Evolutionary conservation across 2,888 invertebrate species (phyloP), one percentile per base, ranked within the genome.

Genomic region (Phorcus lineatus): DNA sequence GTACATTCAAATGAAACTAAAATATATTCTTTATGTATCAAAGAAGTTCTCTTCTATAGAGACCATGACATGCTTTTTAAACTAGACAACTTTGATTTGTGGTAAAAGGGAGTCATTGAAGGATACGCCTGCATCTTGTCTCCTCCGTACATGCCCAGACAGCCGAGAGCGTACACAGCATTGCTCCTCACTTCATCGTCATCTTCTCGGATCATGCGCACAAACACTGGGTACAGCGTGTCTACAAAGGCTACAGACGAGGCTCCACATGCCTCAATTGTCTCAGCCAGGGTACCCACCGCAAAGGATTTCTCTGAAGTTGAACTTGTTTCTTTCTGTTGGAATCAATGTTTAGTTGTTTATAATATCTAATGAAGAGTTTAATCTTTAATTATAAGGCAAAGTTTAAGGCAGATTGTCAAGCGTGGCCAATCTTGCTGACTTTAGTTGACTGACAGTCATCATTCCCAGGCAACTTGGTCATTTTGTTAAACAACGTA

Each of bases 131-230:
- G 86, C 79, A 92, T 85, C 31, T 87, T 85, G 55, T 89, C 87
- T 24, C 90, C 95, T 76, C 95, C 95, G 91, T 95, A 94, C 17
- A 95, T 92, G 66, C 95, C 95, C 88, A 96, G 94, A 90, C 96
- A 96, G 2, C 96, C 97, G 74, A 96, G 93, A 22, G 96, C 96
- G 91, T 95, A 97, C 74, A 96, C 95, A 0, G 96, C 94, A 93
- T 97, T 97, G 90, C 96, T 96, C 78, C 96, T 94, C 0, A 96
- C 96, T 92, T 96, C 96, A 75, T 95, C 95, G 86, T 95, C 95
- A 0, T 94, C 91, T 92, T 96, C 96, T 78, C 94, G 93, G 0
- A 95, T 93, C 74, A 95, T 94, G 77, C 93, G 94, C 80, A 96
- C 93, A 90, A 96, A 95, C 13, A 95, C 90, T 2, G 95, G 95